Conservation (phyloP, 2,888 invertebrate genomes). For the Sphinx pinastri region DNA sequence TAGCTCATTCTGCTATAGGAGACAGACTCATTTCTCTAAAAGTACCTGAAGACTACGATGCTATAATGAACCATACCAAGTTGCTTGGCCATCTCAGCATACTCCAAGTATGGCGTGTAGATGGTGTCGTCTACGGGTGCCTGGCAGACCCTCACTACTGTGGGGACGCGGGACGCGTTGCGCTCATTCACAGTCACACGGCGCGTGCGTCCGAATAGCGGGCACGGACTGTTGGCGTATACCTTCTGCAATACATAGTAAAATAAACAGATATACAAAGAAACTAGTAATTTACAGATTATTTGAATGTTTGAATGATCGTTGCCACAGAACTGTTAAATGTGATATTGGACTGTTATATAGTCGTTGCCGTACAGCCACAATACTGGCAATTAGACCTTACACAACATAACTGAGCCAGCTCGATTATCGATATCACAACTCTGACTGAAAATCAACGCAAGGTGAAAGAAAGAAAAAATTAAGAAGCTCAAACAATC, state of each 20-base stretch:
- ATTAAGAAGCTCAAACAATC: no score
- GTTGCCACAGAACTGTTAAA: no score
- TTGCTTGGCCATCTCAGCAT: slow-evolving; percentile 51
- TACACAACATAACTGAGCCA: no score
- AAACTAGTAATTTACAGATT: not conserved
- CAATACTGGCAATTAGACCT: no score
- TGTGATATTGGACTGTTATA: no score
- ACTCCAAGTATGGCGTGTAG: slow-evolving; percentile 57
- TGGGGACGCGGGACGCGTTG: slow-evolving; percentile 31
- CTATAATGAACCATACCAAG: slow-evolving; percentile 48
- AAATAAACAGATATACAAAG: not conserved
- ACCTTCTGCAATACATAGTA: slow-evolving; percentile 52
- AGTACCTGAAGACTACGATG: not conserved
- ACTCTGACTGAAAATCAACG: no score
- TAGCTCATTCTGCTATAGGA: no score
- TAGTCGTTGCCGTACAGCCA: no score
- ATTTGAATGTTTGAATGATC: no score
- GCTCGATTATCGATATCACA: no score
- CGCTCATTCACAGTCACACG: slow-evolving; percentile 48
- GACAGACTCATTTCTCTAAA: no score
- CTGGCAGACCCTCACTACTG: slow-evolving; percentile 61
- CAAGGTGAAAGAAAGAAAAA: no score
- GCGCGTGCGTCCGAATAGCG: slow-evolving; percentile 50
- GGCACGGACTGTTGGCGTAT: slow-evolving; percentile 61
- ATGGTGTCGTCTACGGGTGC: slow-evolving; percentile 59